These are phyloP conservation scores for Choreutis nemorana DNA, from an alignment of 2,888 invertebrate genomes.

Conservation along the genomic window DNA sequence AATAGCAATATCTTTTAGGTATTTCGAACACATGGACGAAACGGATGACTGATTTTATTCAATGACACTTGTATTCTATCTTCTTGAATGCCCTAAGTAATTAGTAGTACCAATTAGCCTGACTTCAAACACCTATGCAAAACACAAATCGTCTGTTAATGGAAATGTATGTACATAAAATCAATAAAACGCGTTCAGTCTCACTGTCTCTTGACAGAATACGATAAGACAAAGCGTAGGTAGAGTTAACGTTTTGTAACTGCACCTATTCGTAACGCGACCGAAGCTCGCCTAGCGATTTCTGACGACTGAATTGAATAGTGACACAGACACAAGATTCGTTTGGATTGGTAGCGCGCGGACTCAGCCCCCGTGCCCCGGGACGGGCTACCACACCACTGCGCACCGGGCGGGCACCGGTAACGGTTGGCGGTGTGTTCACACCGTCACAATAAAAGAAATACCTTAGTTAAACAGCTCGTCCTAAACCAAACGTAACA, in stretches of 20 bases:
- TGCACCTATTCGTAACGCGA: conserved; percentile 21
- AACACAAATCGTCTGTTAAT: conserved; percentile 19
- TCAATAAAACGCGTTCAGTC: conserved; percentile 30
- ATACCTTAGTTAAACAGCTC: no score
- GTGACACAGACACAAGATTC: no score
- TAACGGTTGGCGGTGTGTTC: no score
- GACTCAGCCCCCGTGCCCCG: no score
- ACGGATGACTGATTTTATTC: conserved; percentile 41
- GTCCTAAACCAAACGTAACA: no score
- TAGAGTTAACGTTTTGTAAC: conserved; percentile 26
- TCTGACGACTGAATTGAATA: no score
- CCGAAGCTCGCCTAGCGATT: not conserved
- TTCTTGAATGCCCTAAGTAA: no score
- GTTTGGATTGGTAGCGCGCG: no score
- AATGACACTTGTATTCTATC: conserved; percentile 40
- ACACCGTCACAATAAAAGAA: no score
- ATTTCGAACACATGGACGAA: conserved; percentile 33
- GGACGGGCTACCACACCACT: no score
- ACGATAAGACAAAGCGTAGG: conserved; percentile 35
- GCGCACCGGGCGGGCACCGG: no score
- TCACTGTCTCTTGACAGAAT: conserved; percentile 16
- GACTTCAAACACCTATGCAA: conserved; percentile 21
- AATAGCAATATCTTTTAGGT: conserved; percentile 25
- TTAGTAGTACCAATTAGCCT: conserved; percentile 21
- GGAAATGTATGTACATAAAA: conserved; percentile 31